Evolutionary conservation across 2,113 vertebrate species (phyloP).

Genomic region (Machaerirhynchus nigripectus): DNA sequence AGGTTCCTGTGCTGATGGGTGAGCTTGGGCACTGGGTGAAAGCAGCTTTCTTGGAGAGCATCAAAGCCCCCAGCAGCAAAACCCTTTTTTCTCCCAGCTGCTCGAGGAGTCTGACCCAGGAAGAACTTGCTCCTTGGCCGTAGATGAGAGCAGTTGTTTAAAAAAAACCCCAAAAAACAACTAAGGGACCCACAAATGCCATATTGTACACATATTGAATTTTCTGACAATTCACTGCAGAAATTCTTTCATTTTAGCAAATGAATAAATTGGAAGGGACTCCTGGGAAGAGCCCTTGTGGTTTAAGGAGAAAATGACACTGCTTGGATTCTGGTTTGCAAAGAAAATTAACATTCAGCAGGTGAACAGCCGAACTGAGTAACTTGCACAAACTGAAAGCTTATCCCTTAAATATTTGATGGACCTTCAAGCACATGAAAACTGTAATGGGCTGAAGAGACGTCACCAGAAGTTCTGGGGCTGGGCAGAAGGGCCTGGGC

Average conservation of each 20-base stretch:
- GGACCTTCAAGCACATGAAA: fast-evolving
- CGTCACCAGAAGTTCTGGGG: neutral
- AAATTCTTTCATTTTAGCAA: neutral
- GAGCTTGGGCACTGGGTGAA: neutral
- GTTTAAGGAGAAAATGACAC: neutral
- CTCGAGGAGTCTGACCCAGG: neutral
- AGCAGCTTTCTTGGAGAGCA: neutral
- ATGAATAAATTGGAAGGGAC: neutral
- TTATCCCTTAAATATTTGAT: neutral
- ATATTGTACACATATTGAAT: neutral
- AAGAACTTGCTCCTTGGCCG: neutral
- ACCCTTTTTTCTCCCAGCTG: neutral
- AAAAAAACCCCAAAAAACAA: neutral
- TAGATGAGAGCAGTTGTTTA: neutral
- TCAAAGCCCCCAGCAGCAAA: neutral
- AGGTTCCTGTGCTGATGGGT: neutral
- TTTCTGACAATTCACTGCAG: neutral
- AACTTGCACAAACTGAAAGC: neutral
- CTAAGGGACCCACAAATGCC: neutral
- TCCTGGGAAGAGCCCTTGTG: no score
- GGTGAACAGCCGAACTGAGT: neutral
- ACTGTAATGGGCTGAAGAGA: neutral
- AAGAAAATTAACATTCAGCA: neutral
- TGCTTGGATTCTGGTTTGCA: neutral
- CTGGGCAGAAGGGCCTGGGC: neutral